phyloP scores from a whole-genome alignment of 2,888 invertebrate species.

The Cheilosia pagana region DNA sequence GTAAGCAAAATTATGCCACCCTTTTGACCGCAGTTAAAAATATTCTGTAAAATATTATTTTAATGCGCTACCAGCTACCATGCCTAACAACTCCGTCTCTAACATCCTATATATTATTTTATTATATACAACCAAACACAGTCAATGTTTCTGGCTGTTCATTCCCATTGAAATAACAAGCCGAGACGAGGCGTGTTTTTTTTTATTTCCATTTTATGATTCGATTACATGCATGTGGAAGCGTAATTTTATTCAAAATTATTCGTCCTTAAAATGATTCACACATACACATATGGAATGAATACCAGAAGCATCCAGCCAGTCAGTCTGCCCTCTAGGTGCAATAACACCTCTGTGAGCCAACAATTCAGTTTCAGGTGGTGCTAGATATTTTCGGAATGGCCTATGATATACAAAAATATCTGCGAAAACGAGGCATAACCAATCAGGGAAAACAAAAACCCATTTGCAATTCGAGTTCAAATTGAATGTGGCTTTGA shows the following conservation, averaged over 20 bases:
- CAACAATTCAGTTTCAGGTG: conserved; percentile 41
- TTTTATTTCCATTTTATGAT: conserved; percentile 61
- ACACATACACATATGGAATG: background rate
- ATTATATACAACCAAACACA: too few relatives aligned
- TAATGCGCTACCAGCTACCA: too few relatives aligned
- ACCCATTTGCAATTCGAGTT: conserved; percentile 17
- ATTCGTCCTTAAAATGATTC: conserved; percentile 59
- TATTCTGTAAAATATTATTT: too few relatives aligned
- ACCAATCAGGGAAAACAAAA: conserved; percentile 33
- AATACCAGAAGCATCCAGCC: background rate
- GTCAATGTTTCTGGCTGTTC: background rate
- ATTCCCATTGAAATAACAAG: conserved; percentile 42
- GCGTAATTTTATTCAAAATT: conserved; percentile 67
- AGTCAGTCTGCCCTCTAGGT: conserved; percentile 32
- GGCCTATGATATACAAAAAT: background rate
- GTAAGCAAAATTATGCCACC: background rate
- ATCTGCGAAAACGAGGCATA: conserved; percentile 14
- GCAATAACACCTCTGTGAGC: conserved; percentile 41
- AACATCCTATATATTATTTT: too few relatives aligned
- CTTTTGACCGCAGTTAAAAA: too few relatives aligned
- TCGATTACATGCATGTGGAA: conserved; percentile 67
- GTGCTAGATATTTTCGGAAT: conserved; percentile 33
- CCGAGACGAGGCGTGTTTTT: conserved; percentile 20
- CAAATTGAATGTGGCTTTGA: conserved; percentile 64
- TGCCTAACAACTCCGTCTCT: too few relatives aligned